Evolutionary conservation across 2,797 vertebrate species (phyloP), one percentile per base, ranked within the genome.

Genomic region (Acipenser oxyrinchus): DNA sequence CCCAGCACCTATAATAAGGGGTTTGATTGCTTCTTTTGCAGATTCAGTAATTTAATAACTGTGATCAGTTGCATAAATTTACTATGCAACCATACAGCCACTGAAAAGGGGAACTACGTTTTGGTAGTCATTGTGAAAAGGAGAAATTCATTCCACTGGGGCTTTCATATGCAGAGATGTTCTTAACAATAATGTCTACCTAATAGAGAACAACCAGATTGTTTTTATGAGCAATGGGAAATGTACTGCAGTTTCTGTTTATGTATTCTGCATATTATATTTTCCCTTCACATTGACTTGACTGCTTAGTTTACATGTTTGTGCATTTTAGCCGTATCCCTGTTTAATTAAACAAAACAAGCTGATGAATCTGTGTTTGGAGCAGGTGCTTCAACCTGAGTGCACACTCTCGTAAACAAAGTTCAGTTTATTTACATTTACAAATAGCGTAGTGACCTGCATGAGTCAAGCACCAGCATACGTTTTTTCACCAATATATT

Each of bases 61-160:
- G 87, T 88, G 90, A 91, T 91, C 89, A 89, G 90, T 89, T 90
- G 90, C 89, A 90, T 91, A 91, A 90, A 90, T 91, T 91, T 89
- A 89, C 89, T 89, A 88, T 90, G 89, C 89, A 89, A 89, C 88
- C 88, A 84, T 18, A 18, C 15, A 37, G 23, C 23, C 23, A 37
- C 23, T 37, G 23, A 37, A 37, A 37, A 37, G 23, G 23, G 3
- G 23, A 37, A 37, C 1, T 37, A 37, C 23, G 4, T 3, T 37
- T 3, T 37, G 23, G 23, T 37, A 37, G 2, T 37, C 23, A 37
- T 37, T 37, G 23, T 37, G 23, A 37, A 37, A 37, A 37, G 4
- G 23, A 37, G 23, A 37, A 37, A 37, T 37, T 37, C 4, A 37
- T 37, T 37, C 23, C 23, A 37, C 23, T 3, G 23, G 23, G 4